Percentiles rank a stretch among this genome's conserved stretches.
Conservation (phyloP, 2,888 invertebrate genomes). For the Prosopocoilus inquinatus region DNA sequence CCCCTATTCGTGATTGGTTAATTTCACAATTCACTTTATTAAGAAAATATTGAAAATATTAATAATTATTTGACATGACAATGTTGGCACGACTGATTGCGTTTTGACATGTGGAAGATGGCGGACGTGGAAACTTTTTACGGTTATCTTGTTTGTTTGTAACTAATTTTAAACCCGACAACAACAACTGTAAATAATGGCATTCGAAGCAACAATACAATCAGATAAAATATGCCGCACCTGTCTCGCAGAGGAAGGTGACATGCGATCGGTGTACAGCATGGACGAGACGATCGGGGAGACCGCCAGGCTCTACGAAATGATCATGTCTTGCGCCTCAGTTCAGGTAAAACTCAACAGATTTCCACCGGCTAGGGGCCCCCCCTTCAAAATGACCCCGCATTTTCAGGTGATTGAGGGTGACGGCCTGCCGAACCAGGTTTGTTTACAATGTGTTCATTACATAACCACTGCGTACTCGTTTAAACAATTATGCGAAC, state of each 20-base stretch:
- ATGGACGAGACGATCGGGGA: constrained; percentile 40
- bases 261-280: constrained; percentile 44
- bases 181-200: constrained; percentile 18
- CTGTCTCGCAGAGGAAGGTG: constrained; percentile 43
- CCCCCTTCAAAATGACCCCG: no score
- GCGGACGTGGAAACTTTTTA: no score
- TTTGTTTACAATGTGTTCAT: constrained; percentile 46
- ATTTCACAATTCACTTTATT: no score
- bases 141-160: no score
- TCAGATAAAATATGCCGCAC: constrained; percentile 48
- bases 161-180: no score
- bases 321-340: constrained; percentile 46
- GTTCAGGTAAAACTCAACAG: constrained; percentile 37
- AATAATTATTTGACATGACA: no score
- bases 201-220: constrained; percentile 32
- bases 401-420: constrained; percentile 41
- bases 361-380: neutral
- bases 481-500: constrained; percentile 47
- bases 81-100: no score
- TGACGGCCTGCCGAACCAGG: constrained; percentile 47
- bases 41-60: no score
- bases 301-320: constrained; percentile 40
- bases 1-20: no score
- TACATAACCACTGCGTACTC: constrained; percentile 44
- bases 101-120: no score